Evolutionary conservation across 2,888 invertebrate genomes (phyloP), one percentile per base, ranked within the genome.

Genomic region (Ctena decussata): DNA sequence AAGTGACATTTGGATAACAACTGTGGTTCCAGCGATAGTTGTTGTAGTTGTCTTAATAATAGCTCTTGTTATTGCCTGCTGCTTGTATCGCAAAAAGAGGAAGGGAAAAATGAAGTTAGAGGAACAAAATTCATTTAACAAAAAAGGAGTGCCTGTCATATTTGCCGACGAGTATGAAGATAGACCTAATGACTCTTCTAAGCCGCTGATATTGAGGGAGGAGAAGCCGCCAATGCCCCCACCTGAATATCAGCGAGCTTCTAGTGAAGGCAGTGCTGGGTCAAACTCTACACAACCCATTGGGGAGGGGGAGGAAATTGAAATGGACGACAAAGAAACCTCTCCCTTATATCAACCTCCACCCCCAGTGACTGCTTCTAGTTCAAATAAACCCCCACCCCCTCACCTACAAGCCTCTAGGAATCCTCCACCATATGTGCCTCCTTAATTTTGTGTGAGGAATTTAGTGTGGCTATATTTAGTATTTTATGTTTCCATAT

Each of bases 391-490:
- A 85, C 93, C 93, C 75, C 92, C 92, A 30, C 88, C 93, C 12
- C 93, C 94, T 21, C 91, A 94, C 76, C 92, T 94, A 80, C 93
- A 92, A 74, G 98, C 98, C 86, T 98, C 98, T 92, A 98, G 98
- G 97, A 97, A 98, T 95, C 98, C 98, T 96, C 99, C 99, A 75
- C 99, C 99, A 86, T 99, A 99, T 96, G 99, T 99, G 94, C 99
- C 99, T 93, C 99, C 99, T 96, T 99, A 99, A 98, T 57, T 12
- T 39, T 30, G 1, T 53, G 27, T 37, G 32, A n/a, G 46, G 82
- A 82, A 74, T 24, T 53, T 65, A 35, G 65, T 65, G 65, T 65
- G 5, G 65, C 60, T 65, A 65, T n/a, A n/a, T 53, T 53, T 18
- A 35, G 1, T 35, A 35, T 65, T 11, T 60, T 24, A 11, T 27